A percentile compares a stretch with the other conserved stretches of the same genome.
These are phyloP conservation scores for Hirtodrosophila alboralis DNA, from an alignment of 2,888 invertebrate species.

Conservation along the genomic window DNA sequence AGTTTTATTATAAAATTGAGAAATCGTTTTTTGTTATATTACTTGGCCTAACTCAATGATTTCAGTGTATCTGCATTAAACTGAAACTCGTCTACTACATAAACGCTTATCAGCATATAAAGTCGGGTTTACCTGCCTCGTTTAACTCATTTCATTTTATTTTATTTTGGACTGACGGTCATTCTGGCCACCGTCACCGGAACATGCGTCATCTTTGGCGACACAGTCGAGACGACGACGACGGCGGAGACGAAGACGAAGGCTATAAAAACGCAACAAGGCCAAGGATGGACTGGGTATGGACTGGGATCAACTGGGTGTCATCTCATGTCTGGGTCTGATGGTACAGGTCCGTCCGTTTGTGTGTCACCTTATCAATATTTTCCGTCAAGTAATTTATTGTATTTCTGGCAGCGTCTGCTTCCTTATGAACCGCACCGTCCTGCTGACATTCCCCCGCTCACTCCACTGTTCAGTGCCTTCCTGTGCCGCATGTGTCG, in stretches of 20 bases:
- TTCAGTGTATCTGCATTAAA: too few relatives aligned
- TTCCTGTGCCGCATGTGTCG: slow-evolving; percentile 40
- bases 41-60: background rate
- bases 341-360: slow-evolving; percentile 23
- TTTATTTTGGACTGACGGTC: slow-evolving; percentile 56
- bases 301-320: slow-evolving; percentile 68
- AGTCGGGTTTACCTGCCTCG: slow-evolving; percentile 61
- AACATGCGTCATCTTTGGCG: slow-evolving; percentile 76
- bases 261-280: slow-evolving; percentile 59
- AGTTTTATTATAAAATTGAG: too few relatives aligned
- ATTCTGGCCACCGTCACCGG: slow-evolving; percentile 39
- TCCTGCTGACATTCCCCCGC: slow-evolving; percentile 20
- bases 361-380: slow-evolving; percentile 81
- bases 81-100: slow-evolving; percentile 19
- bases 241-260: slow-evolving; percentile 18
- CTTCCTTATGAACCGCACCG: slow-evolving; percentile 61
- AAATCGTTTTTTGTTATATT: too few relatives aligned
- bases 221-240: slow-evolving; percentile 53
- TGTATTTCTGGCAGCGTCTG: slow-evolving; percentile 66
- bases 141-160: slow-evolving; percentile 78
- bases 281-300: slow-evolving; percentile 32
- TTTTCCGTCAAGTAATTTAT: slow-evolving; percentile 82
- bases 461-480: slow-evolving; percentile 15
- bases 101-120: slow-evolving; percentile 49
- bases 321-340: slow-evolving; percentile 56